phyloP scores from a whole-genome alignment of 2,888 invertebrate genomes.

The Clepsis dumicolana region DNA sequence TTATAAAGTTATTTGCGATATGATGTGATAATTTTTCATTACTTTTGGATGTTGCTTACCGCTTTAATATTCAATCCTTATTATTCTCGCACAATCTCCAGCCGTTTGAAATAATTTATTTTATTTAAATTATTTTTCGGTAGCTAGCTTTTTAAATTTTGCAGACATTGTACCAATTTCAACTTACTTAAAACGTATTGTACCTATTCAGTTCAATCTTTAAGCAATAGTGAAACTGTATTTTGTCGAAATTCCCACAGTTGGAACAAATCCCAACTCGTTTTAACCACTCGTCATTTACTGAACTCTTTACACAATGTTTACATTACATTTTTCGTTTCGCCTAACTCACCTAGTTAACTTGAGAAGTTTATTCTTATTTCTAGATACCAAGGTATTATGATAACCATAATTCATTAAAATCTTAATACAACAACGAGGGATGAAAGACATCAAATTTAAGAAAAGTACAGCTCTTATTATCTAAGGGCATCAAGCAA shows the following conservation, averaged over 20 bases:
- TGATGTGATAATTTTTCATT: conserved; percentile 10
- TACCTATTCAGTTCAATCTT: neutral
- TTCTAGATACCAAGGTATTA: conserved; percentile 4
- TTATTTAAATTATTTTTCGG: neutral
- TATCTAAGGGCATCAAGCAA: conserved; percentile 34
- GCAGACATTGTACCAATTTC: too few relatives aligned
- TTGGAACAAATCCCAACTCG: too few relatives aligned
- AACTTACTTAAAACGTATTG: neutral
- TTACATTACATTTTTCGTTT: neutral
- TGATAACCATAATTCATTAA: conserved; percentile 10
- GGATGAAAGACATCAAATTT: conserved; percentile 74
- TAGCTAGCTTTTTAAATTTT: too few relatives aligned
- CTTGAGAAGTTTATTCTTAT: neutral
- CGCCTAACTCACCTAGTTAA: neutral
- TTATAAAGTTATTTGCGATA: conserved; percentile 12
- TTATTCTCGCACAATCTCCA: neutral
- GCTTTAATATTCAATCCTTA: neutral
- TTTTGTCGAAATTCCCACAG: too few relatives aligned
- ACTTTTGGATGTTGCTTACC: neutral
- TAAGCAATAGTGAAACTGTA: neutral
- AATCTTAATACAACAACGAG: conserved; percentile 60
- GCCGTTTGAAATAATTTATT: neutral
- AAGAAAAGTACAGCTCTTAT: conserved; percentile 79
- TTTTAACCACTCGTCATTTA: too few relatives aligned
- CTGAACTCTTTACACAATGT: too few relatives aligned